Conservation (phyloP, 2,113 vertebrate genomes). For the cat (Felis catus) region F.catus_Fca126_mat1.0 CM031417.1:98404001-98404500, state of each 20-base stretch:
- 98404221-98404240: background rate
- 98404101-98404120: conserved; percentile 86
- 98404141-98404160: background rate
- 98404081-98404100: conserved; percentile 91
- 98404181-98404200: background rate
- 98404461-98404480: background rate
- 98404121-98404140: background rate
- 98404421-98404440: background rate
- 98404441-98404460: background rate
- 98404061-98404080: conserved; percentile 92
- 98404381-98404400: background rate
- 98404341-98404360: background rate
- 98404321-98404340: background rate
- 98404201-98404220: background rate
- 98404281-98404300: background rate
- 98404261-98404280: background rate
- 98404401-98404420: background rate
- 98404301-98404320: background rate
- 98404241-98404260: background rate
- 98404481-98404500: background rate
- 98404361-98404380: background rate
- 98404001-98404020: conserved; percentile 92
- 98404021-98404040: conserved; percentile 94
- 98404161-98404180: background rate
- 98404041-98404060: conserved; percentile 92